These are phyloP conservation scores for Arctocebus calabarensis DNA, from an alignment of 2,797 vertebrate species.

Conservation along the genomic window DNA sequence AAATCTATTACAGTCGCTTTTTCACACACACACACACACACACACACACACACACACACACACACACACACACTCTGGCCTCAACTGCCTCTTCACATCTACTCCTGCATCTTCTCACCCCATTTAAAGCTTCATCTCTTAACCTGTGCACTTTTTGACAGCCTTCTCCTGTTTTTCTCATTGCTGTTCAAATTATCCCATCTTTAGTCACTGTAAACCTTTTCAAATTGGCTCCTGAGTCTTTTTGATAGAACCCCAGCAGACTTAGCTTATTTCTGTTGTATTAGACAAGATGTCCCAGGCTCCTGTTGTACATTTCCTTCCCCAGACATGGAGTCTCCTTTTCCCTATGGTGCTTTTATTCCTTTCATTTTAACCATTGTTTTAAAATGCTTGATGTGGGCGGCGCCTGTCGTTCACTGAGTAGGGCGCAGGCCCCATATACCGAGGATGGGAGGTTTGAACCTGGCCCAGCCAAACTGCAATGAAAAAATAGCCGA, in stretches of 20 bases:
- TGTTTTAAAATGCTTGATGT: constrained; percentile 56
- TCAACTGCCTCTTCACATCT: neutral
- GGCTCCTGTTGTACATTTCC: neutral
- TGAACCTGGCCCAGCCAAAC: no score
- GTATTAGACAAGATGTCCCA: neutral
- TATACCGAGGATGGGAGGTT: no score
- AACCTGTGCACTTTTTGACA: neutral
- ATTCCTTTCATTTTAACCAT: constrained; percentile 25
- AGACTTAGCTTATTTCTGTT: neutral
- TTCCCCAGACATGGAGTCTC: neutral
- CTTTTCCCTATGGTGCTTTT: neutral
- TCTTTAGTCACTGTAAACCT: constrained; percentile 16
- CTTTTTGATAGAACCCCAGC: neutral
- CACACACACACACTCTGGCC: neutral
- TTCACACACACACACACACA: neutral
- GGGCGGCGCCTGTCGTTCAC: no score
- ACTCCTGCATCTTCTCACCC: no score
- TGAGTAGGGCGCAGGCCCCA: no score
- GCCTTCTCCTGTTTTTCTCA: constrained; percentile 31
- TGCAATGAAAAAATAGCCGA: no score
- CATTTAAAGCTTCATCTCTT: neutral
- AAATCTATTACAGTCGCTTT: neutral
- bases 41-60: neutral
- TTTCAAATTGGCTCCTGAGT: neutral
- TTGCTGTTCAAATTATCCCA: constrained; percentile 7